Conservation (phyloP, 2,113 vertebrate genomes). For the Colaptes auratus region DNA sequence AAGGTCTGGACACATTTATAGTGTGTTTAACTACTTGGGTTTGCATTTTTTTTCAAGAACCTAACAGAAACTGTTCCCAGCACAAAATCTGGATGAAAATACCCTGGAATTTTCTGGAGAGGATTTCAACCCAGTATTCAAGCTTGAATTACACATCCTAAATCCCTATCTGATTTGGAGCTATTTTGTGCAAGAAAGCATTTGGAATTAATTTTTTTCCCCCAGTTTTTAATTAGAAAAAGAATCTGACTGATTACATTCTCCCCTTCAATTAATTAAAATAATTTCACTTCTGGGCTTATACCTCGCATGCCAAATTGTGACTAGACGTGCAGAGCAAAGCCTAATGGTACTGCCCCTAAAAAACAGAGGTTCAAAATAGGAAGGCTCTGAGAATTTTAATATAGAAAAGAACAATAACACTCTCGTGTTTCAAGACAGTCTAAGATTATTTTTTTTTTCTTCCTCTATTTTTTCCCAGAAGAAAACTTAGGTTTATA, state of each 20-base stretch:
- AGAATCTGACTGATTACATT: conserved; percentile 68
- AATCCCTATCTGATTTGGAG: conserved; percentile 59
- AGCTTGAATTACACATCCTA: conserved; percentile 11
- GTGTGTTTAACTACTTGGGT: background rate
- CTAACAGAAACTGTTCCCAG: background rate
- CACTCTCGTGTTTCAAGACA: conserved; percentile 16
- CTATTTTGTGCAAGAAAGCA: conserved; percentile 53
- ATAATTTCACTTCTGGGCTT: conserved; percentile 70
- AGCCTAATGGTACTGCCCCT: background rate
- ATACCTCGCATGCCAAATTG: conserved; percentile 49
- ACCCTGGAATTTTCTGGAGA: conserved; percentile 28
- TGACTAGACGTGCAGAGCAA: background rate
- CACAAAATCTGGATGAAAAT: conserved; percentile 1
- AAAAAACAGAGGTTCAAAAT: conserved; percentile 17
- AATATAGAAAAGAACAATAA: background rate
- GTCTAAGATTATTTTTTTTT: conserved; percentile 47
- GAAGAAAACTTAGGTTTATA: conserved; percentile 55
- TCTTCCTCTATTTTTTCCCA: conserved; percentile 19
- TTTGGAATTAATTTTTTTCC: conserved; percentile 48
- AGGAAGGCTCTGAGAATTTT: background rate
- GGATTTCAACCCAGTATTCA: background rate
- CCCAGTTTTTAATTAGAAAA: conserved; percentile 55
- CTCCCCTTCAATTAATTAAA: conserved; percentile 65
- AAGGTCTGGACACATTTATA: background rate
- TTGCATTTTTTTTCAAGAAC: background rate